A percentile compares a stretch with the other conserved stretches of the same genome.
Evolutionary conservation across 2,113 vertebrate genomes (phyloP).

Genomic region (Myodes glareolus): DNA sequence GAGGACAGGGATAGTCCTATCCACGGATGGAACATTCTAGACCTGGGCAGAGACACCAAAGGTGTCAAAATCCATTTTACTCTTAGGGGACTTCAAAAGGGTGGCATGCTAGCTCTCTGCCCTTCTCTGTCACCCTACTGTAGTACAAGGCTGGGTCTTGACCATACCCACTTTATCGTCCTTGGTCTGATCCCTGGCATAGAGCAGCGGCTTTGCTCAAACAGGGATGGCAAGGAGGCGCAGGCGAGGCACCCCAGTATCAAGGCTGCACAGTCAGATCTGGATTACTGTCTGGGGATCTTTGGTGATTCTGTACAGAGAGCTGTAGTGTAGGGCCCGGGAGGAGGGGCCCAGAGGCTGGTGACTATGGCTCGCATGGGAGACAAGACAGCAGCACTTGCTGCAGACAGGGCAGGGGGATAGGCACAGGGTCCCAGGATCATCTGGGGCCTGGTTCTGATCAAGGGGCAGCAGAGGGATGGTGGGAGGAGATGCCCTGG

Average conservation of each 20-base stretch:
- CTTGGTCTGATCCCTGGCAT: background rate
- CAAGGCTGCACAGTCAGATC: background rate
- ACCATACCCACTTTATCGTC: background rate
- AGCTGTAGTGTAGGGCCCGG: too few relatives aligned
- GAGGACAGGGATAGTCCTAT: background rate
- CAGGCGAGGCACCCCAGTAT: background rate
- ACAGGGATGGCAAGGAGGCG: background rate
- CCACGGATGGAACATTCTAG: background rate
- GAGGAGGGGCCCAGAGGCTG: background rate
- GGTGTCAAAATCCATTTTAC: background rate
- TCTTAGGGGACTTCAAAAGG: background rate
- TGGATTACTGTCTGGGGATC: background rate
- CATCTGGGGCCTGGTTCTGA: background rate
- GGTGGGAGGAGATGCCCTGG: background rate
- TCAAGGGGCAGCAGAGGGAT: background rate
- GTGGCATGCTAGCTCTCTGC: background rate
- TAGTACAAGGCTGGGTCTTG: background rate
- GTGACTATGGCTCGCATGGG: background rate
- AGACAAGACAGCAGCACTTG: background rate
- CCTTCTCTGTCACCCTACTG: background rate
- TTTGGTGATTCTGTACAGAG: background rate
- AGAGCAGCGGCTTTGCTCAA: background rate
- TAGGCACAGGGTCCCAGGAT: background rate
- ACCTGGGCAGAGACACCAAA: background rate
- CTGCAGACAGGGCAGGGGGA: background rate